These are phyloP conservation scores for Periplaneta americana DNA, from an alignment of 1,140 invertebrate species.

Conservation along the genomic window DNA sequence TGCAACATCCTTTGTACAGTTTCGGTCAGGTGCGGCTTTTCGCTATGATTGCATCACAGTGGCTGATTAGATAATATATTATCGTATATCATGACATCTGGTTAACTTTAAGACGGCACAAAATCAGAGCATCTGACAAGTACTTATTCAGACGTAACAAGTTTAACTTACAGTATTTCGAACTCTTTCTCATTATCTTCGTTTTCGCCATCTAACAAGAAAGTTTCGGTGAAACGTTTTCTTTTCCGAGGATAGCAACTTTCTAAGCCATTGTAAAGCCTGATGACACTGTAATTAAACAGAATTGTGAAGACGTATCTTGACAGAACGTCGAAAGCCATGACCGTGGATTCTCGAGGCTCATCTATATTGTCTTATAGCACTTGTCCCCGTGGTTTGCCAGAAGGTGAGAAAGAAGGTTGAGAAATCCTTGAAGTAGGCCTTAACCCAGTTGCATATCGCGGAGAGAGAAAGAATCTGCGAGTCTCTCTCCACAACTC, in stretches of 20 bases:
- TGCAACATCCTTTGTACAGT: no score
- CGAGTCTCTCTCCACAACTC: background rate
- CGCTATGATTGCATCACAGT: no score
- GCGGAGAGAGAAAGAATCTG: background rate
- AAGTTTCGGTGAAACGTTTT: background rate
- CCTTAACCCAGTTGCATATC: constrained; percentile 1
- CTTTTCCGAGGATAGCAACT: background rate
- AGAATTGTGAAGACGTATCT: background rate
- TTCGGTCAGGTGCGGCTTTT: no score
- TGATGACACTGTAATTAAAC: background rate
- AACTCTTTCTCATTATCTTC: no score
- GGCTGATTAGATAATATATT: no score
- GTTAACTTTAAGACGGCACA: no score
- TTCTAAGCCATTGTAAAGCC: background rate
- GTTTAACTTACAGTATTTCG: no score
- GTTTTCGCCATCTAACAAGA: background rate
- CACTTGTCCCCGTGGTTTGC: background rate
- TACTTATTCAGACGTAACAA: no score
- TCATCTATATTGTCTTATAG: background rate
- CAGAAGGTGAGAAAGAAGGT: background rate
- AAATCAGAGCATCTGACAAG: no score
- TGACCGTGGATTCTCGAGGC: background rate
- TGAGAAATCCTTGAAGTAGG: background rate
- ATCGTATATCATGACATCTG: no score
- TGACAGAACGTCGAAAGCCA: background rate